Conservation (phyloP, 2,888 invertebrate species). For the Theodoxus fluviatilis region DNA sequence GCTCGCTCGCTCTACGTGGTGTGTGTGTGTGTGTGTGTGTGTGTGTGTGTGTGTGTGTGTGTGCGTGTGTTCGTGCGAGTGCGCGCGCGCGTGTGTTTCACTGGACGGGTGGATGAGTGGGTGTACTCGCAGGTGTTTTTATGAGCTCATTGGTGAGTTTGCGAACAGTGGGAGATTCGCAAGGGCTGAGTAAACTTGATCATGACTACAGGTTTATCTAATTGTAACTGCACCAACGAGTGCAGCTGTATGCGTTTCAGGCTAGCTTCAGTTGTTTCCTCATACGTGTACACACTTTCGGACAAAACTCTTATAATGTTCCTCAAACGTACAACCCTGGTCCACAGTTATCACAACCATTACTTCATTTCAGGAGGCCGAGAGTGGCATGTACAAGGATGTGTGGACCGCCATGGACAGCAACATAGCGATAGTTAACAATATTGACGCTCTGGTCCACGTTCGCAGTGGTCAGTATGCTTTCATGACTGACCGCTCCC, state of each 20-base stretch:
- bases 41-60: conserved; percentile 12
- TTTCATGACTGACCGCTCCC: conserved; percentile 39
- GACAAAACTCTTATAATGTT: not conserved
- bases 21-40: conserved; percentile 13
- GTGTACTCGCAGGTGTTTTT: too few relatives aligned
- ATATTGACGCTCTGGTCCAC: conserved; percentile 32
- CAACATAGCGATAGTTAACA: conserved; percentile 35
- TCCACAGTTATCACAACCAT: not conserved
- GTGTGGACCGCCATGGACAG: conserved; percentile 35
- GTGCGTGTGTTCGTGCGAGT: not conserved
- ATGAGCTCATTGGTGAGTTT: too few relatives aligned
- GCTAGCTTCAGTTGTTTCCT: not conserved
- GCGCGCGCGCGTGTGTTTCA: not conserved
- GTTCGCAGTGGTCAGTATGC: conserved; percentile 33
- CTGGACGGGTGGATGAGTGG: not conserved
- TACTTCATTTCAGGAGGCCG: conserved; percentile 33
- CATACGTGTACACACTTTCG: not conserved
- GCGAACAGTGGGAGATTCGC: conserved; percentile 1
- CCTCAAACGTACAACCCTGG: too few relatives aligned
- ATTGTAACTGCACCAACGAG: not conserved
- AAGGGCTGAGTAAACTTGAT: not conserved
- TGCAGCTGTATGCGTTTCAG: not conserved
- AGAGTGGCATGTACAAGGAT: conserved; percentile 35
- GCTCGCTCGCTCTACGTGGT: not conserved
- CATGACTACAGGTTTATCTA: not conserved